These are phyloP conservation scores for Ictalurus punctatus DNA, from an alignment of 2,113 vertebrate genomes.

Conservation along the genomic window DNA sequence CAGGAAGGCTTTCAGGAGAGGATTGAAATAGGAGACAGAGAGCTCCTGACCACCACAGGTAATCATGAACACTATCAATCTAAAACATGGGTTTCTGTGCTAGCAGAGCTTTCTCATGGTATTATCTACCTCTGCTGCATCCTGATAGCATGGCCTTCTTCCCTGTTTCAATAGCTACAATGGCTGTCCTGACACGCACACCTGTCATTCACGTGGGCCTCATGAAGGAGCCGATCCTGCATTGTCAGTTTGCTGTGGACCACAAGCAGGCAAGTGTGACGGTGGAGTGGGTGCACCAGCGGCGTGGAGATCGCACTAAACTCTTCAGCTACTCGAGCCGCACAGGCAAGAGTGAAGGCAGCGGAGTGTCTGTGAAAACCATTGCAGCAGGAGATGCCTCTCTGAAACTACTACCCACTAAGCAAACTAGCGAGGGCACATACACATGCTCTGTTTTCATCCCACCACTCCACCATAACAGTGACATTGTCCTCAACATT, in stretches of 20 bases:
- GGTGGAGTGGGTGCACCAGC: slow-evolving; percentile 63
- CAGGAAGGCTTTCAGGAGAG: slow-evolving; percentile 49
- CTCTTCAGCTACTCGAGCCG: slow-evolving; percentile 63
- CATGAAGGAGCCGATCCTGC: slow-evolving; percentile 58
- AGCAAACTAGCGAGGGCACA: slow-evolving; percentile 61
- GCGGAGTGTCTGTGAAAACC: slow-evolving; percentile 49
- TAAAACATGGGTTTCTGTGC: neutral
- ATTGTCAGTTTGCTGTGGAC: slow-evolving; percentile 72
- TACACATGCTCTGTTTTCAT: slow-evolving; percentile 67
- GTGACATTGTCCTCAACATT: slow-evolving; percentile 62
- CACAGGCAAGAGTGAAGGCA: slow-evolving; percentile 49
- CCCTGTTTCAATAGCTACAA: slow-evolving; percentile 57
- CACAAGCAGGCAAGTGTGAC: slow-evolving; percentile 58
- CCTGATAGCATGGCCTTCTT: no score
- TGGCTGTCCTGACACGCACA: slow-evolving; percentile 65
- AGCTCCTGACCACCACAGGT: slow-evolving; percentile 67
- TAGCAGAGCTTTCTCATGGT: neutral
- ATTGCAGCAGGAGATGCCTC: slow-evolving; percentile 68
- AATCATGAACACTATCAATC: slow-evolving; percentile 1
- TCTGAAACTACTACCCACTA: slow-evolving; percentile 55
- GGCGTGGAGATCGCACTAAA: slow-evolving; percentile 52
- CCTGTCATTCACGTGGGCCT: slow-evolving; percentile 61
- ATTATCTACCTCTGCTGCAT: neutral
- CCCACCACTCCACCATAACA: slow-evolving; percentile 61
- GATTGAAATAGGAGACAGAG: slow-evolving; percentile 59